Conservation (phyloP, 2,797 vertebrate genomes). For the Phrynocephalus forsythii region DNA sequence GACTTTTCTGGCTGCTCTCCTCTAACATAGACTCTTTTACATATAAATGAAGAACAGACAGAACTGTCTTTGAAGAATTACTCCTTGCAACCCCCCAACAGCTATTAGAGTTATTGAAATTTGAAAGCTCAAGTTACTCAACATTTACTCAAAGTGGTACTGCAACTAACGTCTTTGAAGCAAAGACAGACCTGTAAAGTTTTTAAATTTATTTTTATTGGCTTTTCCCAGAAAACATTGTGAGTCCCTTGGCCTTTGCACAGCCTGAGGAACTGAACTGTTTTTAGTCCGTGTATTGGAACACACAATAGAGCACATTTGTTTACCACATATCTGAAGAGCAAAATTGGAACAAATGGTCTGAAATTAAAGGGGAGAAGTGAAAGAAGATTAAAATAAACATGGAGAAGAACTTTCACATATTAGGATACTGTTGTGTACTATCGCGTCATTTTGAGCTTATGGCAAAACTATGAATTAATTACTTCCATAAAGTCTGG, state of each 20-base stretch:
- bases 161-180: background rate
- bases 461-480: too few relatives aligned
- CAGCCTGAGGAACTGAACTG: background rate
- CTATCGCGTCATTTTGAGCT: too few relatives aligned
- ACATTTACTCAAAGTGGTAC: slow-evolving; percentile 22
- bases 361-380: background rate
- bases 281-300: slow-evolving; percentile 7
- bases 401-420: background rate
- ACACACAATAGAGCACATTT: background rate
- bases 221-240: background rate
- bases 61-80: background rate
- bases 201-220: background rate
- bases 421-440: background rate
- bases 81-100: slow-evolving; percentile 10
- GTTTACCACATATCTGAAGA: background rate
- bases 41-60: background rate
- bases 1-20: slow-evolving; percentile 19
- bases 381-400: background rate
- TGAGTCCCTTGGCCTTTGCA: background rate
- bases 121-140: slow-evolving; percentile 27
- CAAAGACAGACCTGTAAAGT: background rate
- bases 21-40: background rate
- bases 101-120: background rate
- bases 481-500: too few relatives aligned
- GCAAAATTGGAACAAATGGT: background rate